Conservation (phyloP, 1,140 invertebrate genomes). For the Macrosteles quadrilineatus region DNA sequence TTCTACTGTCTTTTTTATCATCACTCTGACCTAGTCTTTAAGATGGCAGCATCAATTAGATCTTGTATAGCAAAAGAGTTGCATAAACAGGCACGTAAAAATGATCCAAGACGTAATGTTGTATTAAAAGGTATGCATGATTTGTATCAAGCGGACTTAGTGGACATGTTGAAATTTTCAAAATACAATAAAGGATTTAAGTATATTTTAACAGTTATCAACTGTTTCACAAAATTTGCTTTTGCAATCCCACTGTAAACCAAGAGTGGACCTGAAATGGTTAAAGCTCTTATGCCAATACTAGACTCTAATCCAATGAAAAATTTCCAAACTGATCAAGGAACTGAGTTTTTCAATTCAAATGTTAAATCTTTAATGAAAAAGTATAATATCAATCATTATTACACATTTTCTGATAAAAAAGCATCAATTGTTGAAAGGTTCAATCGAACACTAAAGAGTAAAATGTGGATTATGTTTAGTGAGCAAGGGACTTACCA, state of each 20-base stretch:
- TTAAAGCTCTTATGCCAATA: conserved; percentile 41
- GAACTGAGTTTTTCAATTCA: conserved; percentile 51
- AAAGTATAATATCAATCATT: conserved; percentile 50
- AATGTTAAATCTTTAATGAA: conserved; percentile 45
- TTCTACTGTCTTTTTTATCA: background rate
- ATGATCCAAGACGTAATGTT: conserved; percentile 32
- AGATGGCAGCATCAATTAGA: background rate
- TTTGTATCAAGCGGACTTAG: conserved; percentile 38
- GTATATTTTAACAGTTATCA: conserved; percentile 53
- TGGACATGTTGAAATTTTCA: conserved; percentile 45
- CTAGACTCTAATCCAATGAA: conserved; percentile 31
- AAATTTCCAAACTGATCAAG: conserved; percentile 52
- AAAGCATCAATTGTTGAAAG: conserved; percentile 54
- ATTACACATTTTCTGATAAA: conserved; percentile 49
- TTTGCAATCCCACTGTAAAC: conserved; percentile 53
- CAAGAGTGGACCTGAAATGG: conserved; percentile 49
- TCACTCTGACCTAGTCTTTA: background rate
- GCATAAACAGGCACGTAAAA: conserved; percentile 37
- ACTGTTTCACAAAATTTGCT: conserved; percentile 53
- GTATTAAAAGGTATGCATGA: conserved; percentile 33
- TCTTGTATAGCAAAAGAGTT: conserved; percentile 34
- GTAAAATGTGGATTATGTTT: conserved; percentile 50
- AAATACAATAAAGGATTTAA: conserved; percentile 49
- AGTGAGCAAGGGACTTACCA: conserved; percentile 39
- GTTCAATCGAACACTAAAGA: conserved; percentile 53